phyloP scores from a whole-genome alignment of 2,113 vertebrate genomes.

The Oryzias javanicus region DNA sequence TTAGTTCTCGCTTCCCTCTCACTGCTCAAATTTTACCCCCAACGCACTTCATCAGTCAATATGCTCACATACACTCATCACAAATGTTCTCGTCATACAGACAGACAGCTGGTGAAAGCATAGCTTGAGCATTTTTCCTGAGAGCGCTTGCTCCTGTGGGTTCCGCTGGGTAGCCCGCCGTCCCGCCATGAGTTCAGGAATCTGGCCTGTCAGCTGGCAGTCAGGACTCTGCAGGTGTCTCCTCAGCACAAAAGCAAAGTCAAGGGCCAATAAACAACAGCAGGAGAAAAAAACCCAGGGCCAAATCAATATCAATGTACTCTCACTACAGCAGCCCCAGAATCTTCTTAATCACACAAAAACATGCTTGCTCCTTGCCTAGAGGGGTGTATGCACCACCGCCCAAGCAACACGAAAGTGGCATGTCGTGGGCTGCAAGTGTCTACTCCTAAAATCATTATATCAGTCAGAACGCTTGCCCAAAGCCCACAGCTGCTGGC shows the following conservation, averaged over 20 bases:
- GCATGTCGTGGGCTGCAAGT: conserved; percentile 53
- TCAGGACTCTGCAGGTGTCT: conserved; percentile 59
- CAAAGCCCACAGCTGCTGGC: conserved; percentile 52
- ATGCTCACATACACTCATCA: conserved; percentile 19
- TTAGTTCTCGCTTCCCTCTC: conserved; percentile 60
- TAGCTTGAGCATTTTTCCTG: conserved; percentile 33
- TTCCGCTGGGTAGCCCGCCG: conserved; percentile 49
- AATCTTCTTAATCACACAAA: conserved; percentile 42
- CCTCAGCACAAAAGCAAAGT: conserved; percentile 55
- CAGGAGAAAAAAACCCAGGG: conserved; percentile 36
- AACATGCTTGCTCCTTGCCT: conserved; percentile 5
- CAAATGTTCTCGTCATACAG: conserved; percentile 20
- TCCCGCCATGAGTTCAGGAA: conserved; percentile 60
- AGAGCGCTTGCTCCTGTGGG: conserved; percentile 36
- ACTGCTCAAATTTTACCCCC: conserved; percentile 45
- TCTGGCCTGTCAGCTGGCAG: conserved; percentile 64
- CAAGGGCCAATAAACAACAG: conserved; percentile 66
- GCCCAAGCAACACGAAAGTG: conserved; percentile 37
- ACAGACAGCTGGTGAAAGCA: conserved; percentile 6
- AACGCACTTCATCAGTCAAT: conserved; percentile 55
- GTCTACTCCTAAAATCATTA: conserved; percentile 36
- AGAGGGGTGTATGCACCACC: conserved; percentile 10
- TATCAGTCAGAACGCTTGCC: conserved; percentile 29
- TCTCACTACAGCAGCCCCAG: conserved; percentile 9
- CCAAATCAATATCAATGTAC: conserved; percentile 52